Conservation (phyloP, 1,140 invertebrate genomes). For the Rhopalosiphum padi region DNA sequence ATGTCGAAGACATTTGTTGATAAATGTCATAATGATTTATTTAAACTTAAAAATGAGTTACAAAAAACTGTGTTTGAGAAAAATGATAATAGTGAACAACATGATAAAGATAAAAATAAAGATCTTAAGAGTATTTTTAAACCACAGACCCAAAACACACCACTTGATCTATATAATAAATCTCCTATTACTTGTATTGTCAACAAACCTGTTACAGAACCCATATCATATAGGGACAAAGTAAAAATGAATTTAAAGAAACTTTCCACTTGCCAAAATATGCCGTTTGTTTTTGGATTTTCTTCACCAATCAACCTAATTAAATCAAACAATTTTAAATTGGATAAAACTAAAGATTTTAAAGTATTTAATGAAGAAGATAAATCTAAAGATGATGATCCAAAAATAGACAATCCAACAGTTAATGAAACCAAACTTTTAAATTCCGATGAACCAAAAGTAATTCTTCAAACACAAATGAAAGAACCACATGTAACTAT, state of each 20-base stretch:
- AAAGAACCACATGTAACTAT: neutral
- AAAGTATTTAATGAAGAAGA: neutral
- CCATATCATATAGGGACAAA: conserved; percentile 33
- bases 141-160: neutral
- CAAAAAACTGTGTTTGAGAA: neutral
- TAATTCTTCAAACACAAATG: neutral
- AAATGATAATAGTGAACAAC: neutral
- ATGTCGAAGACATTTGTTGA: neutral
- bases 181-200: neutral
- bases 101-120: neutral
- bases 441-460: neutral
- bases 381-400: neutral
- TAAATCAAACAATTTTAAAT: neutral
- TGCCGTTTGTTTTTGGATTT: conserved; percentile 35
- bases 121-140: neutral
- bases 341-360: neutral
- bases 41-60: neutral
- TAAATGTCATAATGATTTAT: neutral
- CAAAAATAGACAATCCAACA: neutral
- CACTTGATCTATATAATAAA: neutral
- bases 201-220: neutral
- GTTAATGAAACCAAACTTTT: neutral
- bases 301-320: neutral
- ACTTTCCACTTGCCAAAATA: conserved; percentile 12
- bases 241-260: conserved; percentile 56